A percentile compares a stretch with the other conserved stretches of the same genome.
phyloP scores from a whole-genome alignment of 2,797 vertebrate genomes.

The Fratercula arctica region DNA sequence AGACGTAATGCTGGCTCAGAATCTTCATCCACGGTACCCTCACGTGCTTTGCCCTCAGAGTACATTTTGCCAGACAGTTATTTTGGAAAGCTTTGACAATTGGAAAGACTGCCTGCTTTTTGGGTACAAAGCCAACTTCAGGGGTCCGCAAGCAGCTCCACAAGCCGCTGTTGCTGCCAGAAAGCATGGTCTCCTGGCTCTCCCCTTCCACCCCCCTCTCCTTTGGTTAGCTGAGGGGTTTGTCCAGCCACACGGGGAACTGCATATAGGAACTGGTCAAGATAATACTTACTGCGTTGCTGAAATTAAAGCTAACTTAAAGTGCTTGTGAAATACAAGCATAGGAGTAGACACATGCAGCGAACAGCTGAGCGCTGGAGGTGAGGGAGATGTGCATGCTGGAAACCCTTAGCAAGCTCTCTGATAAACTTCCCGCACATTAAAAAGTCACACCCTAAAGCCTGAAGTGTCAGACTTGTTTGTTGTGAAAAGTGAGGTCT shows the following conservation, averaged over 20 bases:
- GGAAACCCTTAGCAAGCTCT: not conserved
- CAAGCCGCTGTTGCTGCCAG: not conserved
- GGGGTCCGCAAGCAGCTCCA: not conserved
- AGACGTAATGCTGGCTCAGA: not conserved
- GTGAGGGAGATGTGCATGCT: fast-evolving
- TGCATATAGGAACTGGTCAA: not conserved
- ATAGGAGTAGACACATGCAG: not conserved
- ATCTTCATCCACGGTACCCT: not conserved
- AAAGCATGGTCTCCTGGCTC: not conserved
- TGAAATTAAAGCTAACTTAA: not conserved
- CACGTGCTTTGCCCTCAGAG: not conserved
- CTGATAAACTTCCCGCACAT: not conserved
- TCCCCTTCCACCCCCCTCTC: not conserved
- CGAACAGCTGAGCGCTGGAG: not conserved
- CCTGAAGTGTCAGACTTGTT: not conserved
- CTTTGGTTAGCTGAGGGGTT: not conserved
- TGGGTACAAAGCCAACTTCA: not conserved
- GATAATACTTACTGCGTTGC: not conserved
- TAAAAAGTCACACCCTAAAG: not conserved
- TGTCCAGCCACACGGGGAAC: not conserved
- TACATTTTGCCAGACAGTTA: not conserved
- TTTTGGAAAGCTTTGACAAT: not conserved
- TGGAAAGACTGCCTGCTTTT: not conserved
- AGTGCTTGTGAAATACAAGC: not conserved
- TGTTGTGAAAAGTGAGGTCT: not conserved